Evolutionary conservation across 2,113 vertebrate genomes (phyloP), one percentile per base, ranked within the genome.

Genomic region (Phocoena phocoena): DNA sequence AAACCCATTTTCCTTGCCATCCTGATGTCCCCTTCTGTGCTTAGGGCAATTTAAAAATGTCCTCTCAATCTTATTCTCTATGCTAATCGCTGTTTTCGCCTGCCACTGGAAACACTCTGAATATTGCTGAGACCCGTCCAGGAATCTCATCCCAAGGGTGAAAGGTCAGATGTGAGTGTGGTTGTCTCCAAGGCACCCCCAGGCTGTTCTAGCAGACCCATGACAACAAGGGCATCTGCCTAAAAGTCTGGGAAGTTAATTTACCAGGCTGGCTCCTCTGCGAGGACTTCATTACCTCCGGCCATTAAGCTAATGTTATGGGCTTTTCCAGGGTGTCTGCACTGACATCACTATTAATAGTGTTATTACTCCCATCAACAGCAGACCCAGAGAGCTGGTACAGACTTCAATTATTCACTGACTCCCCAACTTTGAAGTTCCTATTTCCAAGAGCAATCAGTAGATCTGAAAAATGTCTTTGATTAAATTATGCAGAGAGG

Each of bases 271-370:
- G 83, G 96, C 93, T 98, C 92, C 96, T 93, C 93, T 88, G 96
- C 58, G 83, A 97, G 98, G 90, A 98, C 97, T 98, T 98, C 98
- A 99, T 99, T 99, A 98, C 98, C 97, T 98, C 92, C 90, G 89
- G 96, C 98, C 98, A 98, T 99, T 98, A 99, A 98, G 97, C 96
- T 98, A 98, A 98, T 98, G 98, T 98, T 98, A 98, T 97, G 98
- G 98, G 98, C 98, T 98, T 98, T 98, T 97, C 98, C 96, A 80
- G 97, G 97, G 97, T 94, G 96, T 98, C 97, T 97, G 98, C 97
- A 63, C 97, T 96, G 98, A 98, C 98, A 98, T 98, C 33, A 88
- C 98, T 98, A 98, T 98, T 98, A 98, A 98, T 97, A 96, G 94
- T 97, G 96, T 98, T 98, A 98, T 98, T 98, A 98, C 95, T 92